Percentiles rank a stretch among this genome's conserved stretches.
Evolutionary conservation across 2,888 invertebrate genomes (phyloP).

Genomic region (Germaria angustata): DNA sequence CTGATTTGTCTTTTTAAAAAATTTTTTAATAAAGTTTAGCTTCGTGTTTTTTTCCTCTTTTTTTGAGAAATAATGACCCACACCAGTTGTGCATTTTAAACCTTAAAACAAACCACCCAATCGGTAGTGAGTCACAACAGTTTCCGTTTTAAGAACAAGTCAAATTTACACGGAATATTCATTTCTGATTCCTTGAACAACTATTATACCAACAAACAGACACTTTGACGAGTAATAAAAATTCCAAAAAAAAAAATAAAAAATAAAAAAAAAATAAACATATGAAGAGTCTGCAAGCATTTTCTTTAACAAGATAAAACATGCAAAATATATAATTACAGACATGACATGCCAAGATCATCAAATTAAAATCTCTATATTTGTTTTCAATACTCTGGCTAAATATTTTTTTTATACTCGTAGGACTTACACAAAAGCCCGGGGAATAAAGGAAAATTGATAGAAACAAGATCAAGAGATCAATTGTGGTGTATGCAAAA

Average conservation of each 20-base stretch:
- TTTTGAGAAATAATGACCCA: too few relatives aligned
- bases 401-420: background rate
- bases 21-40: too few relatives aligned
- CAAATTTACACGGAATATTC: conserved; percentile 7
- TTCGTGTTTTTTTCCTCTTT: too few relatives aligned
- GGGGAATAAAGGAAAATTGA: conserved; percentile 12
- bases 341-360: conserved; percentile 59
- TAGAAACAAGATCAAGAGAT: conserved; percentile 60
- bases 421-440: conserved; percentile 1
- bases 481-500: conserved; percentile 58
- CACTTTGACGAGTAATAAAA: conserved; percentile 53
- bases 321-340: conserved; percentile 60
- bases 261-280: background rate
- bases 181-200: conserved; percentile 25
- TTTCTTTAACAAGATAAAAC: conserved; percentile 49
- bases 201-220: conserved; percentile 38
- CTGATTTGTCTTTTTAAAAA: too few relatives aligned
- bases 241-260: background rate
- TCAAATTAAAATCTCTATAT: conserved; percentile 48
- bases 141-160: conserved; percentile 12
- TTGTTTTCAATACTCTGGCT: conserved; percentile 11
- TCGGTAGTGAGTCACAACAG: background rate
- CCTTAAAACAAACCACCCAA: too few relatives aligned
- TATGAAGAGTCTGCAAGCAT: background rate
- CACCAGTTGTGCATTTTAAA: too few relatives aligned